Evolutionary conservation across 1,140 invertebrate genomes (phyloP), one percentile per base, ranked within the genome.

Genomic region (Drosophila cardini): DNA sequence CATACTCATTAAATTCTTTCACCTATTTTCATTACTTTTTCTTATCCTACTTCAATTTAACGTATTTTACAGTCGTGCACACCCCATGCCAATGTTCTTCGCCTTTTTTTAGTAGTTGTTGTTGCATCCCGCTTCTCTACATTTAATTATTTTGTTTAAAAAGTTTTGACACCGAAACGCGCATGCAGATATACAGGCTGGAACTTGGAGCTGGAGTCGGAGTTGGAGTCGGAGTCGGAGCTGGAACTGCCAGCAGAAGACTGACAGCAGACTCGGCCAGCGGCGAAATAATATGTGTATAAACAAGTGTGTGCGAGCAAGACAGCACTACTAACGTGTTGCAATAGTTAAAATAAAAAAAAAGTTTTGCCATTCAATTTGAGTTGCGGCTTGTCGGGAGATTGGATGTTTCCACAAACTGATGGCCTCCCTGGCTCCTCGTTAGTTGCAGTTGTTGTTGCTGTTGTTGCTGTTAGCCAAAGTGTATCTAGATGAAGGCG

Each of bases 91-190:
- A 32, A 6, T 16, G 40, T 30, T 45, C 38, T 38, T 13, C n/a
- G 26, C 40, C 52, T 57, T 74, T 75, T 79, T 69, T 58, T 72
- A 72, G 45, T 21, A 67, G 60, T 57, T 62, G 56, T 46, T 43
- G 52, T 40, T 56, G 58, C 76, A 72, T 69, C 57, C 69, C 74
- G 61, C 56, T 56, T 65, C 72, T 90, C 71, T 5, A 90, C 86
- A 90, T 90, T 90, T 90, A 90, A 90, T 90, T 90, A 90, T 90
- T 90, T 90, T 90, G 86, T 90, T 87, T 90, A 90, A 90, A 85
- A 90, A 90, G 85, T 89, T 89, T 89, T 89, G 84, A 84, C 84
- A 89, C 85, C 77, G 80, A 71, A 77, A 89, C 84, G 84, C 84
- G 84, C 84, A 89, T 89, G 85, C 84, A 89, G 85, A 89, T 89